These are phyloP conservation scores for Leptinotarsa rubiginosa DNA, from an alignment of 2,888 invertebrate species.

Conservation along the genomic window DNA sequence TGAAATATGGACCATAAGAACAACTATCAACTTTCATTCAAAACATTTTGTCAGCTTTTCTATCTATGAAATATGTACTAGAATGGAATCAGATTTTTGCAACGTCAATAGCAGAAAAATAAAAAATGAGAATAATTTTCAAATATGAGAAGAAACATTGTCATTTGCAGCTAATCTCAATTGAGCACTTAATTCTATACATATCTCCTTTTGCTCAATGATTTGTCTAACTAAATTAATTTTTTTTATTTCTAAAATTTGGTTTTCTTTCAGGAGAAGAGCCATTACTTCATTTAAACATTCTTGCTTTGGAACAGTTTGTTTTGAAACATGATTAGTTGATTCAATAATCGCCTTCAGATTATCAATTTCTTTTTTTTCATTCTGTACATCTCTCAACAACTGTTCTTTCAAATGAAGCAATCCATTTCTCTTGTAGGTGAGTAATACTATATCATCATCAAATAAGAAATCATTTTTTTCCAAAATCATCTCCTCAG, in stretches of 20 bases:
- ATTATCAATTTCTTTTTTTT: constrained; percentile 76
- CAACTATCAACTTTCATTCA: background rate
- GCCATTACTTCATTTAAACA: constrained; percentile 62
- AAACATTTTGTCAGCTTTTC: background rate
- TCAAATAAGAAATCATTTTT: constrained; percentile 46
- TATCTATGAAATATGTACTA: background rate
- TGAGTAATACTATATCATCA: constrained; percentile 66
- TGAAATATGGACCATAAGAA: background rate
- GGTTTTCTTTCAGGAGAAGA: constrained; percentile 64
- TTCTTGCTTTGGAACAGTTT: constrained; percentile 49
- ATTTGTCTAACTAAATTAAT: constrained; percentile 65
- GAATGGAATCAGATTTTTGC: background rate
- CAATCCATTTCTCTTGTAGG: constrained; percentile 76
- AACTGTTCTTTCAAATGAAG: constrained; percentile 77
- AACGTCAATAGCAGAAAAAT: background rate
- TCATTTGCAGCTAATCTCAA: constrained; percentile 45
- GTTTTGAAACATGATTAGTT: constrained; percentile 29
- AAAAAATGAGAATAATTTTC: constrained; percentile 1
- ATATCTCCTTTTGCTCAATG: constrained; percentile 65
- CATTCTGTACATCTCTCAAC: constrained; percentile 77
- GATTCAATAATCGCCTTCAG: constrained; percentile 43
- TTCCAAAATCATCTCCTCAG: constrained; percentile 38
- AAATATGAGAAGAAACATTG: constrained; percentile 31
- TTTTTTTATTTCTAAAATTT: constrained; percentile 65
- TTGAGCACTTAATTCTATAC: constrained; percentile 62